Percentiles rank a stretch among this genome's conserved stretches.
Evolutionary conservation across 1,140 invertebrate species (phyloP).

Genomic region (Anagrus nilaparvatae): DNA sequence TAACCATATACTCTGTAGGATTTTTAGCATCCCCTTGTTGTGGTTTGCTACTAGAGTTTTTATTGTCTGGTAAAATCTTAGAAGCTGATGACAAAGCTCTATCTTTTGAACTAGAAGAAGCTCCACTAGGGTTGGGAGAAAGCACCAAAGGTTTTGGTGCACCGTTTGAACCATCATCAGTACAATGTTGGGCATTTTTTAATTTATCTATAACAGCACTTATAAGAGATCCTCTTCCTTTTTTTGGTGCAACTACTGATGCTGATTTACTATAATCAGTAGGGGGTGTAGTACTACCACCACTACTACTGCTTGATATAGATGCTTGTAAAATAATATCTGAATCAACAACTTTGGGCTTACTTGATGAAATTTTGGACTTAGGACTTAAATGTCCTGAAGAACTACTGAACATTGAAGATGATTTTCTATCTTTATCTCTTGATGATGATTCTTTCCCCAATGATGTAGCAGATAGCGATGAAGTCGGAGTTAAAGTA

Average conservation of each 20-base stretch:
- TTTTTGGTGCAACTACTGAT: conserved; percentile 47
- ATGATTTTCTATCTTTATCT: conserved; percentile 55
- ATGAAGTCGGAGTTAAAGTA: conserved; percentile 29
- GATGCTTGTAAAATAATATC: conserved; percentile 13
- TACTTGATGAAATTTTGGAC: conserved; percentile 52
- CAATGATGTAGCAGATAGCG: conserved; percentile 35
- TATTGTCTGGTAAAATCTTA: conserved; percentile 40
- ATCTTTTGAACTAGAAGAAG: conserved; percentile 31
- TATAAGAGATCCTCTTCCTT: conserved; percentile 67
- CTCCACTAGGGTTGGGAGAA: conserved; percentile 23
- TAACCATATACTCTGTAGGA: conserved; percentile 73
- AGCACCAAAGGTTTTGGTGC: conserved; percentile 29
- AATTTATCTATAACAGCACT: conserved; percentile 81
- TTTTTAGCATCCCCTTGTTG: conserved; percentile 57
- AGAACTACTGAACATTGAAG: conserved; percentile 42
- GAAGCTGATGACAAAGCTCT: conserved; percentile 25
- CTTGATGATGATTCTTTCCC: conserved; percentile 48
- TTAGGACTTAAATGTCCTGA: conserved; percentile 51
- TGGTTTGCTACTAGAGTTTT: conserved; percentile 43
- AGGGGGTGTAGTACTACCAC: conserved; percentile 41
- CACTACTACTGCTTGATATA: conserved; percentile 17
- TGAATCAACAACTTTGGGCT: conserved; percentile 48
- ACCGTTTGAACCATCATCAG: conserved; percentile 28
- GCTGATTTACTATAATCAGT: conserved; percentile 44
- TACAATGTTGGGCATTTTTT: conserved; percentile 59